Percentiles rank a stretch among this genome's conserved stretches.
These are phyloP conservation scores for Mesocricetus auratus DNA, from an alignment of 2,113 vertebrate species.

Conservation along the genomic window DNA sequence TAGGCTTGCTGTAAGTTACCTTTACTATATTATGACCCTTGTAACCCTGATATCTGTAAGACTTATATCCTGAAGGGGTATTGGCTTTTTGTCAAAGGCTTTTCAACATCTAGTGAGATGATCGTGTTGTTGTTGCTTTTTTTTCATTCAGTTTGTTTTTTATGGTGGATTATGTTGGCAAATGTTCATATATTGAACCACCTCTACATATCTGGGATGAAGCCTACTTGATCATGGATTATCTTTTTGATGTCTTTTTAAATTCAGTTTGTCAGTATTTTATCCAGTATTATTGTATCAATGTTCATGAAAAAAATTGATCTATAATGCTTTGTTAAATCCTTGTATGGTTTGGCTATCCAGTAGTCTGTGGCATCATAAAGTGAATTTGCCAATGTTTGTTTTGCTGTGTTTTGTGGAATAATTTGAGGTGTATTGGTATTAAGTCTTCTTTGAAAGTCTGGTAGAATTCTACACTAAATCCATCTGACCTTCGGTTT, in stretches of 20 bases:
- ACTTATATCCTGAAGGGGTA: not conserved
- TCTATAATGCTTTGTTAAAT: not conserved
- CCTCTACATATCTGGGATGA: not conserved
- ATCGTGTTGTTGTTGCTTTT: not conserved
- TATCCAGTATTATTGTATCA: not conserved
- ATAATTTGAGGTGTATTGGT: not conserved
- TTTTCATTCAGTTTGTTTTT: not conserved
- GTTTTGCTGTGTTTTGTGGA: not conserved
- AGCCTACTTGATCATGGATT: not conserved
- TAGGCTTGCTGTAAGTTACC: not conserved
- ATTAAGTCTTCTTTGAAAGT: not conserved
- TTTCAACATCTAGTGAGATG: not conserved
- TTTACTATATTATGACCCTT: not conserved
- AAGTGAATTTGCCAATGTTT: not conserved
- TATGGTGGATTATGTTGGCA: not conserved
- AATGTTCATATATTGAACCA: not conserved
- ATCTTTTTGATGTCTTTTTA: not conserved
- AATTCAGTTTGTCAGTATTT: not conserved
- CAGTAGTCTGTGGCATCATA: not conserved
- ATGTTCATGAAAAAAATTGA: not conserved
- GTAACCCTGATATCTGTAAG: not conserved
- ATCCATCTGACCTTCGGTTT: not conserved
- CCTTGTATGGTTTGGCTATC: not conserved
- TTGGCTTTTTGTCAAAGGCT: not conserved
- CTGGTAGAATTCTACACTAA: not conserved